Conservation (phyloP, 2,888 invertebrate species). For the Heliconius cydno region DNA sequence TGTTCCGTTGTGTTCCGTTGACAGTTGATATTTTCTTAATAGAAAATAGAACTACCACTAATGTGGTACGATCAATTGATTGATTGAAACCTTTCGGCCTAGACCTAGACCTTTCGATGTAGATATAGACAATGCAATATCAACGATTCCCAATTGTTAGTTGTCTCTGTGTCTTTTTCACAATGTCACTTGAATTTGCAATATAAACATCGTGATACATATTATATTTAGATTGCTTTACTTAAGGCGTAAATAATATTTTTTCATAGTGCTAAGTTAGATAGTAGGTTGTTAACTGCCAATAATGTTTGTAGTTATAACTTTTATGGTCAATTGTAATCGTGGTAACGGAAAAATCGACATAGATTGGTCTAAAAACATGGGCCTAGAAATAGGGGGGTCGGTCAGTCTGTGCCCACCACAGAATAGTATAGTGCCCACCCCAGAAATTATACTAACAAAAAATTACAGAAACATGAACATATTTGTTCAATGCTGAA, state of each 20-base stretch:
- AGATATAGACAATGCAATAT: too few relatives aligned
- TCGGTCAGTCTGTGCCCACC: too few relatives aligned
- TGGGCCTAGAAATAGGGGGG: too few relatives aligned
- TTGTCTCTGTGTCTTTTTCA: background rate
- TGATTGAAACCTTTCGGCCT: too few relatives aligned
- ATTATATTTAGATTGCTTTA: conserved; percentile 2
- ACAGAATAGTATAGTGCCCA: too few relatives aligned
- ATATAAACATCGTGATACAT: conserved; percentile 7
- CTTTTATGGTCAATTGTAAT: conserved; percentile 11
- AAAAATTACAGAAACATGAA: too few relatives aligned
- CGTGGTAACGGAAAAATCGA: background rate
- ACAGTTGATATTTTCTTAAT: too few relatives aligned
- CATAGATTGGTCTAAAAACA: background rate
- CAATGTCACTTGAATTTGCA: background rate
- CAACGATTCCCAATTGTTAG: background rate
- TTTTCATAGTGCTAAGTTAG: conserved; percentile 18
- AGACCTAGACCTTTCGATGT: too few relatives aligned
- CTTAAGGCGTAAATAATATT: conserved; percentile 2
- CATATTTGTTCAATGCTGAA: too few relatives aligned
- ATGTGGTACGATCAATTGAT: background rate
- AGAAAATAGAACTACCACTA: too few relatives aligned
- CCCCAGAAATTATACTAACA: too few relatives aligned
- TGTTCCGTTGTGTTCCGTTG: too few relatives aligned
- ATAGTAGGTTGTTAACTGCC: conserved; percentile 15
- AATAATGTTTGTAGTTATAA: conserved; percentile 15